Evolutionary conservation across 2,888 invertebrate species (phyloP).

Genomic region (Oxycera nigricornis): DNA sequence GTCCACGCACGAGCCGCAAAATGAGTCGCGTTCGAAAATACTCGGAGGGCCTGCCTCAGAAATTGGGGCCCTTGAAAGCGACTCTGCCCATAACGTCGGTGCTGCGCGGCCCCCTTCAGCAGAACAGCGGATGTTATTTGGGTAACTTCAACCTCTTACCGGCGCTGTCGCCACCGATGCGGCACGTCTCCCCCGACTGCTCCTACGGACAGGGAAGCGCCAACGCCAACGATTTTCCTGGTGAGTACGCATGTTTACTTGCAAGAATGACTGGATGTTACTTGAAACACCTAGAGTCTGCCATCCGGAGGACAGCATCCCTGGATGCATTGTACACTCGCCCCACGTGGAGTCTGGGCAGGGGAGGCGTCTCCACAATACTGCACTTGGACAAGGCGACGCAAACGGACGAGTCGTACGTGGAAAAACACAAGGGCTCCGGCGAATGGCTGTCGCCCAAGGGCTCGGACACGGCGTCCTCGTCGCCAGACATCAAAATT

Average conservation of each 20-base stretch:
- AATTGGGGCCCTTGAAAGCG: slow-evolving; percentile 76
- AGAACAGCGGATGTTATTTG: slow-evolving; percentile 49
- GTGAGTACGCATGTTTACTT: slow-evolving; percentile 57
- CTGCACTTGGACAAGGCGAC: slow-evolving; percentile 80
- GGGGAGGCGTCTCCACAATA: slow-evolving; percentile 63
- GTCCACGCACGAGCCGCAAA: slow-evolving; percentile 31
- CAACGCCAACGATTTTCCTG: slow-evolving; percentile 76
- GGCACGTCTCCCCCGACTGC: slow-evolving; percentile 74
- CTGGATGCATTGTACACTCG: slow-evolving; percentile 80
- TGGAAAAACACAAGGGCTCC: slow-evolving; percentile 41
- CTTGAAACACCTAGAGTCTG: not conserved
- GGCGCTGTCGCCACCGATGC: slow-evolving; percentile 63
- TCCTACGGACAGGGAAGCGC: slow-evolving; percentile 77
- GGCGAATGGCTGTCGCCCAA: slow-evolving; percentile 16
- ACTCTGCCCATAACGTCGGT: slow-evolving; percentile 78
- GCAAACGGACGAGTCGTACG: slow-evolving; percentile 66
- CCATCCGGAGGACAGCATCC: slow-evolving; percentile 73
- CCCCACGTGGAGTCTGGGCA: slow-evolving; percentile 76
- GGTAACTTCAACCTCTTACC: slow-evolving; percentile 53
- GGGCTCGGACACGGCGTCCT: slow-evolving; percentile 11
- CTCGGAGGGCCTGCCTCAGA: slow-evolving; percentile 64
- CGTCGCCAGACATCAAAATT: slow-evolving; percentile 65
- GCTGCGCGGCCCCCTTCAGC: slow-evolving; percentile 63
- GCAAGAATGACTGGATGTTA: not conserved
- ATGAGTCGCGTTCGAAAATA: slow-evolving; percentile 73